Percentiles rank a stretch among this genome's conserved stretches.
phyloP scores from a whole-genome alignment of 2,888 invertebrate genomes.

The Yponomeuta malinellus region DNA sequence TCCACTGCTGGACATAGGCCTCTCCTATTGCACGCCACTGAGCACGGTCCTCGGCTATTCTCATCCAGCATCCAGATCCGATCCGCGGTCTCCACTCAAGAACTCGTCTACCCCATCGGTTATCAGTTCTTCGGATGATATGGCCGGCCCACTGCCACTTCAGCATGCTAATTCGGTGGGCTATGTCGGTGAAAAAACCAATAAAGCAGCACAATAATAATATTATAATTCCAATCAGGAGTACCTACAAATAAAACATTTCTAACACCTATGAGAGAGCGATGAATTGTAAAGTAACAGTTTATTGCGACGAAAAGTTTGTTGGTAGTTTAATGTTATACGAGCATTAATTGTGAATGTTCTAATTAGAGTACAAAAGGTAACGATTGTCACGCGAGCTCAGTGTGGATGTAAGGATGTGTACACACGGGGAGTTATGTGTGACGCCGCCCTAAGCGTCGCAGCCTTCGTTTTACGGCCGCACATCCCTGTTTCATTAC shows the following conservation, averaged over 20 bases:
- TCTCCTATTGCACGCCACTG: no score
- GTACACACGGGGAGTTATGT: neutral
- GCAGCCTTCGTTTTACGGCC: neutral
- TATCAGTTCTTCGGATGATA: no score
- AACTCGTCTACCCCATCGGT: no score
- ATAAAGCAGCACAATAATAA: constrained; percentile 18
- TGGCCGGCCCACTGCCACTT: no score
- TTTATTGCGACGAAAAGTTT: constrained; percentile 30
- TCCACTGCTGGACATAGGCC: no score
- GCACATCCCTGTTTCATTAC: neutral
- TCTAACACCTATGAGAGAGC: constrained; percentile 54
- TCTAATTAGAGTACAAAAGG: constrained; percentile 28
- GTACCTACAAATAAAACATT: constrained; percentile 56
- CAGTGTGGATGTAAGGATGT: neutral
- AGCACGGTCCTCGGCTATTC: no score
- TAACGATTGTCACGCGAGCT: constrained; percentile 17
- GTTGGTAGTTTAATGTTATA: constrained; percentile 41
- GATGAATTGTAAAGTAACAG: constrained; percentile 59
- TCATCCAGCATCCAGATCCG: no score
- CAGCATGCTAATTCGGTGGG: no score
- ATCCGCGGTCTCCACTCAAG: no score
- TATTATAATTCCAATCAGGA: constrained; percentile 50
- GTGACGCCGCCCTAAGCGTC: neutral
- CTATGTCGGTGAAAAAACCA: no score
- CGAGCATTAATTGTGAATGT: constrained; percentile 51